Evolutionary conservation across 92 coral and sea anemone species (phyloP).

Genomic region (Anthopleura xanthogrammica): DNA sequence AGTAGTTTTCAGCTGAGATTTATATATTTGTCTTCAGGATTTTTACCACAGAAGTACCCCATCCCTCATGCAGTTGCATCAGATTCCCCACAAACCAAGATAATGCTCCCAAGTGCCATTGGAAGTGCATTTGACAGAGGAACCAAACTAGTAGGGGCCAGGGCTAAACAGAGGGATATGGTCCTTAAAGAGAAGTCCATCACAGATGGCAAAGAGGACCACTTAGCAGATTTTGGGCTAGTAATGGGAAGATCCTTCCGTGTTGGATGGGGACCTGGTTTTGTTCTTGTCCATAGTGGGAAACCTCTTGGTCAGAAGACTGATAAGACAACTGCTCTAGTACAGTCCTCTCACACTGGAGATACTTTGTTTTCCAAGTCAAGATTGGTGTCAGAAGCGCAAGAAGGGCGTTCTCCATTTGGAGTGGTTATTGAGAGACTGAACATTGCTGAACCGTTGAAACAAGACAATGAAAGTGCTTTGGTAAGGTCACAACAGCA

Average conservation of each 20-base stretch:
- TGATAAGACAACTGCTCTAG: constrained; percentile 30
- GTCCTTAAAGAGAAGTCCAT: constrained; percentile 86
- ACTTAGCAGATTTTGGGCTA: constrained; percentile 82
- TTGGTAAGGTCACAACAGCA: constrained; percentile 48
- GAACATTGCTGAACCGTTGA: constrained; percentile 51
- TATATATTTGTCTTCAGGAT: constrained; percentile 26
- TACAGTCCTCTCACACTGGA: constrained; percentile 46
- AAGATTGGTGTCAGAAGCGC: constrained; percentile 46
- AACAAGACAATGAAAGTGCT: constrained; percentile 40
- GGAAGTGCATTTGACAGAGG: constrained; percentile 92
- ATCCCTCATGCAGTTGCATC: constrained; percentile 44
- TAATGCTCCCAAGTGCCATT: constrained; percentile 87
- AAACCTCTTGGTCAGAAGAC: constrained; percentile 46
- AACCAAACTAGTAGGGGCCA: constrained; percentile 83
- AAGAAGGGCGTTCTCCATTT: constrained; percentile 49
- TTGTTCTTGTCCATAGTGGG: constrained; percentile 78
- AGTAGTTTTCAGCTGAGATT: background rate
- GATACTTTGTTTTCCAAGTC: constrained; percentile 66
- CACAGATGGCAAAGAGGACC: constrained; percentile 66
- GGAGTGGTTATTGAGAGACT: constrained; percentile 69
- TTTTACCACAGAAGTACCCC: constrained; percentile 49
- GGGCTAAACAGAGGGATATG: constrained; percentile 70
- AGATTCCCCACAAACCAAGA: constrained; percentile 65
- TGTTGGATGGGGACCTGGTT: constrained; percentile 99
- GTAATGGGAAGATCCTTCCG: constrained; percentile 99